Evolutionary conservation across 2,888 invertebrate species (phyloP).

Genomic region (Phorcus lineatus): DNA sequence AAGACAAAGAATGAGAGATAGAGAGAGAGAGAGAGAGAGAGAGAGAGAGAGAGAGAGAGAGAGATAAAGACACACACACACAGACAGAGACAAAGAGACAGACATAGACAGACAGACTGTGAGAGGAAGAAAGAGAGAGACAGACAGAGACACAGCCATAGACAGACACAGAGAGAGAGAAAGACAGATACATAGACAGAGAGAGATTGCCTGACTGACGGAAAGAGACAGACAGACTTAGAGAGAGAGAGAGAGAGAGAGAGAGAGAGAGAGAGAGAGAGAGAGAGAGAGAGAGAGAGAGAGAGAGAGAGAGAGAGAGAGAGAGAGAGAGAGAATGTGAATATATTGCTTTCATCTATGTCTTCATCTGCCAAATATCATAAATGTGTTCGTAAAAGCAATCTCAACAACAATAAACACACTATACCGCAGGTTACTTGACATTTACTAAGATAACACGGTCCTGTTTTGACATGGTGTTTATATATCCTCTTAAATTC

Average conservation of each 20-base stretch:
- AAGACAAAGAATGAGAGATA: background rate
- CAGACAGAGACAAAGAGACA: background rate
- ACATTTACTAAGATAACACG: too few species aligned
- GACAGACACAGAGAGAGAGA: background rate
- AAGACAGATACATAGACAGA: too few species aligned
- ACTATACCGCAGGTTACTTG: too few species aligned
- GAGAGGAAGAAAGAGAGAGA: background rate
- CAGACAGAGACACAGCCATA: background rate
- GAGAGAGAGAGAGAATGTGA: background rate
- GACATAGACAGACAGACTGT: background rate
- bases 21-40: slow-evolving; percentile 9
- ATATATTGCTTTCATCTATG: too few species aligned
- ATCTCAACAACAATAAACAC: too few species aligned
- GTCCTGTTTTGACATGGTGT: too few species aligned
- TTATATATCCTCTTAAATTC: too few species aligned
- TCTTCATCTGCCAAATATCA: too few species aligned
- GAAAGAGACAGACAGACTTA: background rate
- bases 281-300: slow-evolving; percentile 3
- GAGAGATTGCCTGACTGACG: background rate
- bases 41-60: slow-evolving; percentile 5
- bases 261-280: background rate
- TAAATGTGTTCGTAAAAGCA: too few species aligned
- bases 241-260: background rate
- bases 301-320: too few species aligned
- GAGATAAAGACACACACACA: background rate